Evolutionary conservation across 2,797 vertebrate species (phyloP).

Genomic region (Botia almorhae): DNA sequence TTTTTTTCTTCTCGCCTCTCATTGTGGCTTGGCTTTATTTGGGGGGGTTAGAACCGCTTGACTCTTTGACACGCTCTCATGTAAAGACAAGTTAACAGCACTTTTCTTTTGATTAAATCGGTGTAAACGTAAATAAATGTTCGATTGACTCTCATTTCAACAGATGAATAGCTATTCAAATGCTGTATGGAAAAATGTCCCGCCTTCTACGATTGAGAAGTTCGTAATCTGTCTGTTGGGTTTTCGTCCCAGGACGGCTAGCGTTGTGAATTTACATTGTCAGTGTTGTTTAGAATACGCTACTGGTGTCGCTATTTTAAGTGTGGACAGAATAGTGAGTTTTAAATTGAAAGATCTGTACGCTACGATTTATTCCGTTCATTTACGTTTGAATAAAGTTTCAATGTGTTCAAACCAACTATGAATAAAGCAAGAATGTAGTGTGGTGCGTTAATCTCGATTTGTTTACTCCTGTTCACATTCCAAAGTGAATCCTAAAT

Average conservation of each 20-base stretch:
- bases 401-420: neutral
- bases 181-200: neutral
- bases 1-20: slow-evolving; percentile 55
- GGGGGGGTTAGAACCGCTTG: neutral
- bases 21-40: slow-evolving; percentile 27
- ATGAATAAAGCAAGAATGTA: neutral
- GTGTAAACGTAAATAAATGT: neutral
- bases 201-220: neutral
- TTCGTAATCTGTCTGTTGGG: neutral
- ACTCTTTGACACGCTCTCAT: neutral
- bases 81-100: neutral
- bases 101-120: neutral
- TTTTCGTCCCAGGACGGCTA: neutral
- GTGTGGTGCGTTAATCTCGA: neutral
- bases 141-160: neutral
- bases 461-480: neutral
- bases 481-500: neutral
- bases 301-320: too few species aligned
- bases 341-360: neutral
- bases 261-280: neutral
- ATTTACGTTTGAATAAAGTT: slow-evolving; percentile 5
- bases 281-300: neutral
- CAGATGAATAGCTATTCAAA: slow-evolving; percentile 2
- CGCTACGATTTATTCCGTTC: neutral
- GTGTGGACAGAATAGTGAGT: neutral